These are phyloP conservation scores for Schizopygopsis malacanthus DNA, from an alignment of 2,797 vertebrate genomes.

Conservation along the genomic window DNA sequence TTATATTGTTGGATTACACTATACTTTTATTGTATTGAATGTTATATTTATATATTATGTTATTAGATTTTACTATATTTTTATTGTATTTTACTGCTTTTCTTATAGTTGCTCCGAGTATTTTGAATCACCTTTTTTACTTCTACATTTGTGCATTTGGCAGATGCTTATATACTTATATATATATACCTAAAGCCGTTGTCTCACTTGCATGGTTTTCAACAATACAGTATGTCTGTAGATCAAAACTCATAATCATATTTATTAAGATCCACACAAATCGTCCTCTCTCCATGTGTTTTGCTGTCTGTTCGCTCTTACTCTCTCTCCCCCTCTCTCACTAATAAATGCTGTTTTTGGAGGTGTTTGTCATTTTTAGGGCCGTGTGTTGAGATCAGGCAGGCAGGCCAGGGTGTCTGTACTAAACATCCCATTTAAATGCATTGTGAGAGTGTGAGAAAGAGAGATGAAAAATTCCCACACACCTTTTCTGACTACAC, in stretches of 20 bases:
- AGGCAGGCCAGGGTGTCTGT: slow-evolving; percentile 63
- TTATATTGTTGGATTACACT: not conserved
- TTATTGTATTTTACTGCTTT: not conserved
- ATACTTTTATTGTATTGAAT: not conserved
- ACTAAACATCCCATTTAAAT: slow-evolving; percentile 78
- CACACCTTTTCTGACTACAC: slow-evolving; percentile 2
- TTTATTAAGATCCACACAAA: not conserved
- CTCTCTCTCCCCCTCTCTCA: not conserved
- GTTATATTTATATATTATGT: not conserved
- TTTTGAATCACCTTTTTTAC: not conserved
- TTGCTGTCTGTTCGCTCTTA: not conserved
- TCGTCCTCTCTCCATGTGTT: not conserved
- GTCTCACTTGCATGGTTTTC: not conserved
- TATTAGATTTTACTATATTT: not conserved
- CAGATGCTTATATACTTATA: not conserved
- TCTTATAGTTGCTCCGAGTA: not conserved
- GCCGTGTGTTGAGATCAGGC: slow-evolving; percentile 45
- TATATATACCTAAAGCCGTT: not conserved
- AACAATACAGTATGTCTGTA: not conserved
- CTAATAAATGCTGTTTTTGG: slow-evolving; percentile 21
- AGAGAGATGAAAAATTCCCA: slow-evolving; percentile 63
- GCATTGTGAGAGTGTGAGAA: slow-evolving; percentile 72
- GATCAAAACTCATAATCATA: not conserved
- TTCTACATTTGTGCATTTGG: not conserved
- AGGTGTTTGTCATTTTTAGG: slow-evolving; percentile 16